Base-by-base conservation (phyloP, 2,113 vertebrate species). In the Callipepla californica region DNA sequence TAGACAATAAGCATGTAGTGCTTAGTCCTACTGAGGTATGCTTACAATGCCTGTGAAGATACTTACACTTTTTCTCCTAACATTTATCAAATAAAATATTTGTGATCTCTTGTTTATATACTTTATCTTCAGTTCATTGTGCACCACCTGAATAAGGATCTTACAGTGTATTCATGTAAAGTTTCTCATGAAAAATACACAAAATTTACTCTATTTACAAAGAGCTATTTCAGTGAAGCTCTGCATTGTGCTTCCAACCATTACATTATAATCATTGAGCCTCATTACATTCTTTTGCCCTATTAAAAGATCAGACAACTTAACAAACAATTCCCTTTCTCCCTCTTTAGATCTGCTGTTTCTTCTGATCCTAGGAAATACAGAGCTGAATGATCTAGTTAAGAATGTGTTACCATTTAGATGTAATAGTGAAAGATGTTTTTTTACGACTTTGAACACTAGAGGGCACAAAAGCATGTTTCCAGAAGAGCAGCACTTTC, bases 381-480 rank as follows among this genome's bases (percentile, higher is more conserved):
- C 11, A 12, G 47, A 62, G 12, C 21, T 36, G 40, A 80, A 51
- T 36, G 1, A 62, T 11, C 15, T 62, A 5, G 2, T 44, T 76
- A 44, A 40, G 9, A 5, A 23, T 36, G 22, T 44, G 9, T 45
- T 47, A 17, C 1, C 79, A 17, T 38, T 87, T 13, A 74, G 42
- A 67, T n/a, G 4, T 3, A 40, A 34, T 30, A 14, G 65, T 34
- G 5, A 4, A 28, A 61, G 51, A 59, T 19, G 0, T 1, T 3
- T 5, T 72, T 91, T 78, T 75, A 67, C 75, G 32, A 66, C 74
- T 85, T 92, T 93, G 76, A 96, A 97, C 97, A 81, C 96, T 91
- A 98, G 96, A 95, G 97, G 97, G 97, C 97, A 95, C 69, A 88
- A 88, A 91, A 97, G 94, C 1, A 0, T 90, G 47, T 87, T 94